Conservation (phyloP, 1,140 invertebrate genomes). For the Drosophila parabipectinata region DNA sequence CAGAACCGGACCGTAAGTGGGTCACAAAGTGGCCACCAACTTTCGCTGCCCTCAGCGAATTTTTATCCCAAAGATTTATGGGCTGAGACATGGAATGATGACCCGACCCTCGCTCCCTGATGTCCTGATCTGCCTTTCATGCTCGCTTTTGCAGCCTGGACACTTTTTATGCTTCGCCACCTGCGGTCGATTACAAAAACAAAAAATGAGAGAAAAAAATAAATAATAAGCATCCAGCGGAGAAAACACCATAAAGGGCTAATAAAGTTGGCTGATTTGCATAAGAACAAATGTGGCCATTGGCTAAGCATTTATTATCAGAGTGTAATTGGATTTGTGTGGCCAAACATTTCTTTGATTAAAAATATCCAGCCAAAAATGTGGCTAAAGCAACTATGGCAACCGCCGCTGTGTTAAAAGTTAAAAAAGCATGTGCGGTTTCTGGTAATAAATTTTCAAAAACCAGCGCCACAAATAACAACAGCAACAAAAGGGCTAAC, state of each 20-base stretch:
- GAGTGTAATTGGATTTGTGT: slow-evolving; percentile 70
- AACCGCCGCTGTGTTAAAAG: slow-evolving; percentile 34
- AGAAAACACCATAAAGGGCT: slow-evolving; percentile 54
- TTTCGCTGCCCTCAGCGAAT: slow-evolving; percentile 62
- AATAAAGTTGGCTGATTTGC: slow-evolving; percentile 76
- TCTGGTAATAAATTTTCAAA: slow-evolving; percentile 66
- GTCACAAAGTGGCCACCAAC: slow-evolving; percentile 40
- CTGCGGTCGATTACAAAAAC: slow-evolving; percentile 55
- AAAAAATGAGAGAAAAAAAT: slow-evolving; percentile 9
- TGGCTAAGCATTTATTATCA: slow-evolving; percentile 65
- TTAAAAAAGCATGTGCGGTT: slow-evolving; percentile 56
- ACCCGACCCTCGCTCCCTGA: slow-evolving; percentile 50
- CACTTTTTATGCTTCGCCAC: slow-evolving; percentile 77
- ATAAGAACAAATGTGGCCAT: slow-evolving; percentile 66
- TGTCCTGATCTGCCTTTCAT: slow-evolving; percentile 28
- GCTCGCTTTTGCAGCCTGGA: slow-evolving; percentile 58
- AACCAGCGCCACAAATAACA: slow-evolving; percentile 55
- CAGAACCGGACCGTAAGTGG: slow-evolving; percentile 25
- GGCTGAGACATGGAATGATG: slow-evolving; percentile 76
- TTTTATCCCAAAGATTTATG: slow-evolving; percentile 78
- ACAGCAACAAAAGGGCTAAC: slow-evolving; percentile 33
- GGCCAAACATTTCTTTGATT: slow-evolving; percentile 63
- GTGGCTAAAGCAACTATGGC: slow-evolving; percentile 11
- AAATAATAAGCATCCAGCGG: slow-evolving; percentile 13
- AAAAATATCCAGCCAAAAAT: slow-evolving; percentile 54